phyloP scores from a whole-genome alignment of 1,140 invertebrate species.

The Halyomorpha halys region DNA sequence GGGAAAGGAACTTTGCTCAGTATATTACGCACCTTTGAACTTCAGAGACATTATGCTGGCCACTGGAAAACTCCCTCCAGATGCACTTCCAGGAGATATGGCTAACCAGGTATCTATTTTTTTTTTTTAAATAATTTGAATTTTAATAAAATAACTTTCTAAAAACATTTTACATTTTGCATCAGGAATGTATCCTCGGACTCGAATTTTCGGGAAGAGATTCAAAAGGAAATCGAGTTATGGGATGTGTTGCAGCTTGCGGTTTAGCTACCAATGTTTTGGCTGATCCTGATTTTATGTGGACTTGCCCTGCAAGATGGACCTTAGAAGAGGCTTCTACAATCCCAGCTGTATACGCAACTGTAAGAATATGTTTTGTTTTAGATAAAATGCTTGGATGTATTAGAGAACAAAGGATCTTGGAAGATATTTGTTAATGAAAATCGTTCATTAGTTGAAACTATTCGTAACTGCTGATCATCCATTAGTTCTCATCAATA shows the following conservation, averaged over 20 bases:
- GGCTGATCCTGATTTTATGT: conserved; percentile 74
- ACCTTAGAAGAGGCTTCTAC: conserved; percentile 83
- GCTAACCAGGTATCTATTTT: neutral
- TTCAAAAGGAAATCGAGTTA: conserved; percentile 62
- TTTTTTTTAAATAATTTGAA: neutral
- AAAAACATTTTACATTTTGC: neutral
- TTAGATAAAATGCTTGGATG: too few relatives aligned
- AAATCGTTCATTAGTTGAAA: too few relatives aligned
- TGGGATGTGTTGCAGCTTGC: conserved; percentile 84
- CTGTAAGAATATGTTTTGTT: conserved; percentile 40
- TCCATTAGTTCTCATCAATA: too few relatives aligned
- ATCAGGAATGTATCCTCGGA: conserved; percentile 82
- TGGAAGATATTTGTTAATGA: too few relatives aligned
- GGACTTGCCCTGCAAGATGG: conserved; percentile 83
- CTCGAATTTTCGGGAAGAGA: conserved; percentile 85
- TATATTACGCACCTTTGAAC: conserved; percentile 89
- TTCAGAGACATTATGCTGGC: conserved; percentile 97
- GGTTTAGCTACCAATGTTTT: conserved; percentile 81
- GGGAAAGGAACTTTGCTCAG: conserved; percentile 59
- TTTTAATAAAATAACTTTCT: neutral
- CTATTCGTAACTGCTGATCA: too few relatives aligned
- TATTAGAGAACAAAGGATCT: too few relatives aligned
- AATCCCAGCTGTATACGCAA: conserved; percentile 89
- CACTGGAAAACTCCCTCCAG: conserved; percentile 86
- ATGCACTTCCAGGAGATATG: conserved; percentile 75